These are phyloP conservation scores for Nothoprocta perdicaria DNA, from an alignment of 2,113 vertebrate species.

Conservation along the genomic window DNA sequence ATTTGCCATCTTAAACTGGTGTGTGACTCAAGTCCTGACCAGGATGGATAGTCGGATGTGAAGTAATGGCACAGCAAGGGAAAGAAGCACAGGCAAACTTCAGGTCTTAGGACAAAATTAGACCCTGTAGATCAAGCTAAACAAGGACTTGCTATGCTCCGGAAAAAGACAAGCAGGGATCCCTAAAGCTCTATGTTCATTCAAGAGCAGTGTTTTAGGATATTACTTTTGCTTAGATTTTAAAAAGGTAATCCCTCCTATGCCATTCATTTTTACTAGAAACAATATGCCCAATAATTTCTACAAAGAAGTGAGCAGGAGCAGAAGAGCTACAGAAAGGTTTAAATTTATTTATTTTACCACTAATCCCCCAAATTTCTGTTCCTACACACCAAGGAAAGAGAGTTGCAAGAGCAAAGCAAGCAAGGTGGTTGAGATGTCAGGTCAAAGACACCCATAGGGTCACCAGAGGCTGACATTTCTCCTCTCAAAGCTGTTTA, in stretches of 20 bases:
- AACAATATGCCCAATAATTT: neutral
- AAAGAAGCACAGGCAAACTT: neutral
- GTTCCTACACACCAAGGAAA: neutral
- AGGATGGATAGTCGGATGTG: neutral
- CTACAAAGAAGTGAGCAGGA: neutral
- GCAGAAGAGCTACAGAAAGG: neutral
- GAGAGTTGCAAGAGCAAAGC: neutral
- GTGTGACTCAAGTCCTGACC: neutral
- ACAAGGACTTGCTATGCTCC: neutral
- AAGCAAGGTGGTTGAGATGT: neutral
- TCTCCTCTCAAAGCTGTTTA: neutral
- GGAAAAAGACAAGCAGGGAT: neutral
- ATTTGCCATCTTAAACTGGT: neutral
- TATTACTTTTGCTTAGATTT: neutral
- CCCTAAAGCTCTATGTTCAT: neutral
- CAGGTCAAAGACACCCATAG: too few relatives aligned
- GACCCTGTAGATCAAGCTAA: too few relatives aligned
- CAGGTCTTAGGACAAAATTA: neutral
- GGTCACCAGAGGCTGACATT: too few relatives aligned
- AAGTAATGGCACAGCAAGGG: neutral
- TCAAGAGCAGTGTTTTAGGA: neutral
- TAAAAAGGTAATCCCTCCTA: neutral
- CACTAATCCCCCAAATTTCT: neutral
- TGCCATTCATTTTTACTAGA: neutral
- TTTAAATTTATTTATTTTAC: neutral